These are phyloP conservation scores for Mesitornis unicolor DNA, from an alignment of 2,113 vertebrate species.

Conservation along the genomic window DNA sequence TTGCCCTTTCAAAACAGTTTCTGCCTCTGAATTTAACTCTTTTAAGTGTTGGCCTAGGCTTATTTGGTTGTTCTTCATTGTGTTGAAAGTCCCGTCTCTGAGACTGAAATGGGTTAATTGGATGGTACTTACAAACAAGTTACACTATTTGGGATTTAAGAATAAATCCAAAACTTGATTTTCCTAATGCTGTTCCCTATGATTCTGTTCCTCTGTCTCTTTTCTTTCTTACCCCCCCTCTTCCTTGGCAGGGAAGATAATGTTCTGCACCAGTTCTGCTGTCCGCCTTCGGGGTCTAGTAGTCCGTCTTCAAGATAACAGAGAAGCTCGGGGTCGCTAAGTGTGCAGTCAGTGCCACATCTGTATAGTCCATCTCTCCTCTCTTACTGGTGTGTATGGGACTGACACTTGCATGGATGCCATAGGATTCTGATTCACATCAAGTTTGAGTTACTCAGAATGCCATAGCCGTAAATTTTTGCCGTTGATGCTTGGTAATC, in stretches of 20 bases:
- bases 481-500: not conserved
- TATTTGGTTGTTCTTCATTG: not conserved
- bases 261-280: conserved; percentile 72
- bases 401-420: conserved; percentile 15
- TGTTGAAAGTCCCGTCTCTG: not conserved
- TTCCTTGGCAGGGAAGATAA: conserved; percentile 68
- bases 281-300: conserved; percentile 68
- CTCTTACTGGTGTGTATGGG: conserved; percentile 38
- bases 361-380: conserved; percentile 25
- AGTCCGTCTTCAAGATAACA: conserved; percentile 73
- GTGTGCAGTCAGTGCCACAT: conserved; percentile 26
- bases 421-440: not conserved
- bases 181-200: conserved; percentile 61
- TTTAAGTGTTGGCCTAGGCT: not conserved
- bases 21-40: not conserved
- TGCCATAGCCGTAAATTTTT: not conserved
- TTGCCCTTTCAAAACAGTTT: not conserved
- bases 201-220: conserved; percentile 64
- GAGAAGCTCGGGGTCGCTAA: conserved; percentile 42
- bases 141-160: not conserved
- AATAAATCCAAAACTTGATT: not conserved
- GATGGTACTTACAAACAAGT: not conserved
- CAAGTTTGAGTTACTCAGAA: not conserved
- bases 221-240: conserved; percentile 16
- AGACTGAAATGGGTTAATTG: not conserved